These are phyloP conservation scores for Camponotus fellah DNA, from an alignment of 2,888 invertebrate genomes.

Conservation along the genomic window DNA sequence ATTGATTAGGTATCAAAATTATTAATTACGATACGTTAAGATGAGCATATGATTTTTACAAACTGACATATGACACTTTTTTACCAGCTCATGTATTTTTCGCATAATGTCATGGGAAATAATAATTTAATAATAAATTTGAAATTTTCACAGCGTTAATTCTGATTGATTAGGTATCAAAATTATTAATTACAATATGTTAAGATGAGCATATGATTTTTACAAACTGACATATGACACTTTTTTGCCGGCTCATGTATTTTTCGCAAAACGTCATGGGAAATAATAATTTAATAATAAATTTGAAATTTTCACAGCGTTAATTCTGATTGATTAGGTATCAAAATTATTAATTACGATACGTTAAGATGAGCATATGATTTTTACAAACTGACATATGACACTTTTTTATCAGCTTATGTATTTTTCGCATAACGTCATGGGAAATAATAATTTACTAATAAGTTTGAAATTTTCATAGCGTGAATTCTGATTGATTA, in stretches of 20 bases:
- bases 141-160: background rate
- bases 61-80: no score
- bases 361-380: background rate
- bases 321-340: background rate
- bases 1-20: constrained; percentile 1
- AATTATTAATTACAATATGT: background rate
- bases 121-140: background rate
- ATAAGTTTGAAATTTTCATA: background rate
- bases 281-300: background rate
- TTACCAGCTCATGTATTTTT: background rate
- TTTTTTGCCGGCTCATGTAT: no score
- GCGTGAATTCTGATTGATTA: background rate
- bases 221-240: no score
- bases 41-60: background rate
- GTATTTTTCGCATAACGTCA: background rate
- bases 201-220: background rate
- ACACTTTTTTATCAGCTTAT: no score
- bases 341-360: background rate
- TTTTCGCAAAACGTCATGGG: background rate
- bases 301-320: background rate
- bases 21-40: no score
- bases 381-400: no score
- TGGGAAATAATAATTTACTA: background rate
- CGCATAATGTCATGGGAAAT: background rate
- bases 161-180: background rate